Evolutionary conservation across 2,888 invertebrate genomes (phyloP).

Genomic region (Serripes groenlandicus): DNA sequence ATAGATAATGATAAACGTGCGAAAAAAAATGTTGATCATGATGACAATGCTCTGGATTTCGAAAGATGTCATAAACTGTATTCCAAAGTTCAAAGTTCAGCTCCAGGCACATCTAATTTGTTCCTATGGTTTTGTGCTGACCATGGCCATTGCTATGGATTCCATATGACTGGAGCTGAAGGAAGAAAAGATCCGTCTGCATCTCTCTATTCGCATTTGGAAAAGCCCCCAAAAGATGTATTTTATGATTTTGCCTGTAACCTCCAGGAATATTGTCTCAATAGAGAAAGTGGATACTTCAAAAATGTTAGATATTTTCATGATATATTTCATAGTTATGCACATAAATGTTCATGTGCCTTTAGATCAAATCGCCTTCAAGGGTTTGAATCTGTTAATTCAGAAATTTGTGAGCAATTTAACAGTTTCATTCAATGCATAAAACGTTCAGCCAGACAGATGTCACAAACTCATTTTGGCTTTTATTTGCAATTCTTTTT

Average conservation of each 20-base stretch:
- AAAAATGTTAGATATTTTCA: not conserved
- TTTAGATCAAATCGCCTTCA: conserved; percentile 34
- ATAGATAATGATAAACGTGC: conserved; percentile 23
- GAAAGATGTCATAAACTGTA: conserved; percentile 4
- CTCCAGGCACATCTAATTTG: conserved; percentile 27
- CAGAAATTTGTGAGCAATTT: conserved; percentile 58
- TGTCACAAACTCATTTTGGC: conserved; percentile 35
- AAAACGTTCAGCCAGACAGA: conserved; percentile 23
- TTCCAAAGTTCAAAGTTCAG: conserved; percentile 16
- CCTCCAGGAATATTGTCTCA: conserved; percentile 46
- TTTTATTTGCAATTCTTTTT: conserved; percentile 43
- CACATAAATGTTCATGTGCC: conserved; percentile 49
- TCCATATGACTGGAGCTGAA: conserved; percentile 49
- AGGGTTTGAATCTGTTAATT: conserved; percentile 44
- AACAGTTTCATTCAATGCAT: conserved; percentile 43
- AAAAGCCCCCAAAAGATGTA: conserved; percentile 21
- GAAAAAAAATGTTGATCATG: conserved; percentile 35
- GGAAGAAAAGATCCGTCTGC: conserved; percentile 50
- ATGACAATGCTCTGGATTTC: conserved; percentile 31
- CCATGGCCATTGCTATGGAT: conserved; percentile 51
- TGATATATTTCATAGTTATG: conserved; percentile 44
- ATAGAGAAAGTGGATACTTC: conserved; percentile 1
- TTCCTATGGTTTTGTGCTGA: conserved; percentile 33
- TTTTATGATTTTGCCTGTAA: conserved; percentile 61
- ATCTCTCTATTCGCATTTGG: conserved; percentile 30